Base-by-base conservation (phyloP, 2,888 invertebrate genomes). In the Drosophila yooni region DNA sequence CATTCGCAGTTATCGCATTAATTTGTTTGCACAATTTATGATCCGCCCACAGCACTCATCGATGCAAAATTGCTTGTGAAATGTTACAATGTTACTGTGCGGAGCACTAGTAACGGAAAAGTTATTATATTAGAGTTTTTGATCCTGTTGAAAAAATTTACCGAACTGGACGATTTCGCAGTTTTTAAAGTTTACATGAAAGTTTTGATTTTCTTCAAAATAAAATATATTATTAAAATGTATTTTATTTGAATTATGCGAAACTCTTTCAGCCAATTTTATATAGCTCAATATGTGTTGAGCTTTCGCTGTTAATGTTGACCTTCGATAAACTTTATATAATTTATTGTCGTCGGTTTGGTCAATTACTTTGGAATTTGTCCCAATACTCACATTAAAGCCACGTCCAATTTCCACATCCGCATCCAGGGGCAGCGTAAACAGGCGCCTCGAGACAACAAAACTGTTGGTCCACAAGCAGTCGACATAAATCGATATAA, bases 381-480 rank as follows among this genome's bases (percentile, higher is more conserved):
- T 83, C 74, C 73, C 81, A 65, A 72, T 90, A 92, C 93, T 93
- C 89, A 93, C 93, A 88, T 91, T 91, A 85, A 92, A 93, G 69
- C 91, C 92, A 63, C 92, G 91, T 83, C 93, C 93, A 81, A 93
- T 92, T 90, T 93, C 93, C 67, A 93, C 91, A 77, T 93, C 93
- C 59, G 93, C 92, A 62, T 91, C 90, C 75, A 88, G 71, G 29
- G 93, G 93, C 81, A 93, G 78, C 63, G 92, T 91, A 75, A 92
- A 92, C 62, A 93, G 86, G 58, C 92, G 93, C 82, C 93, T 93
- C 68, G 93, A 93, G 64, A 93, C 93, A 75, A 93, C 92, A 85
- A 92, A 93, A 83, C 93, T 93, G 82, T 93, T 93, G 77, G 92
- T 92, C 93, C 93, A 93, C 80, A 87, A 81, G 79, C 93, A 93